A percentile compares a stretch with the other conserved stretches of the same genome.
These are phyloP conservation scores for Monopis laevigella DNA, from an alignment of 2,888 invertebrate genomes.

Conservation along the genomic window DNA sequence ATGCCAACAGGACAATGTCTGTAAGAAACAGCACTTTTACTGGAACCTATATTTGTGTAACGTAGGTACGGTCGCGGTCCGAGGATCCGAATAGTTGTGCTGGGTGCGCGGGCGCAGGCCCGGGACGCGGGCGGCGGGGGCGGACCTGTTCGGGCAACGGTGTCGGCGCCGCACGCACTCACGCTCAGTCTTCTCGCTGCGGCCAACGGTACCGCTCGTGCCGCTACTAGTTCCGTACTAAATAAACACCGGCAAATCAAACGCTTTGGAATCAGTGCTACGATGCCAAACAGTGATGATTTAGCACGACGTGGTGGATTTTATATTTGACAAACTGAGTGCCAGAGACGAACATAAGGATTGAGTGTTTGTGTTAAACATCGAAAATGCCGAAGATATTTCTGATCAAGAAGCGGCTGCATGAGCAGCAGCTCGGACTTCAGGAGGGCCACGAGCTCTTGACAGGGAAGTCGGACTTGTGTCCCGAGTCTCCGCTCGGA, in stretches of 20 bases:
- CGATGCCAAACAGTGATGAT: slow-evolving; percentile 49
- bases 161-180: slow-evolving; percentile 56
- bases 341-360: slow-evolving; percentile 47
- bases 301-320: slow-evolving; percentile 13
- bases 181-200: slow-evolving; percentile 60
- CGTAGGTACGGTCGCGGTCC: slow-evolving; percentile 22
- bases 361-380: slow-evolving; percentile 53
- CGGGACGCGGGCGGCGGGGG: slow-evolving; percentile 45
- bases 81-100: slow-evolving; percentile 19
- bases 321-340: slow-evolving; percentile 52
- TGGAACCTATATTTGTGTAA: slow-evolving; percentile 42
- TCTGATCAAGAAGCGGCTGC: slow-evolving; percentile 88
- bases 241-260: slow-evolving; percentile 51
- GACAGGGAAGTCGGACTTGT: slow-evolving; percentile 70
- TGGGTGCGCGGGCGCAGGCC: slow-evolving; percentile 27
- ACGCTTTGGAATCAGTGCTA: slow-evolving; percentile 54
- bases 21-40: slow-evolving; percentile 57
- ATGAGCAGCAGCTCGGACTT: slow-evolving; percentile 88
- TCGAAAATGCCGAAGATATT: slow-evolving; percentile 91
- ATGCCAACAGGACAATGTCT: slow-evolving; percentile 13
- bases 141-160: slow-evolving; percentile 63
- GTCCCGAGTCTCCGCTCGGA: slow-evolving; percentile 65
- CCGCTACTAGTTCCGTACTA: slow-evolving; percentile 53
- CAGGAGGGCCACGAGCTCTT: slow-evolving; percentile 84
- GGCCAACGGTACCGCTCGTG: slow-evolving; percentile 64